phyloP scores from a whole-genome alignment of 2,888 invertebrate genomes.

The Pardosa pseudoannulata region DNA sequence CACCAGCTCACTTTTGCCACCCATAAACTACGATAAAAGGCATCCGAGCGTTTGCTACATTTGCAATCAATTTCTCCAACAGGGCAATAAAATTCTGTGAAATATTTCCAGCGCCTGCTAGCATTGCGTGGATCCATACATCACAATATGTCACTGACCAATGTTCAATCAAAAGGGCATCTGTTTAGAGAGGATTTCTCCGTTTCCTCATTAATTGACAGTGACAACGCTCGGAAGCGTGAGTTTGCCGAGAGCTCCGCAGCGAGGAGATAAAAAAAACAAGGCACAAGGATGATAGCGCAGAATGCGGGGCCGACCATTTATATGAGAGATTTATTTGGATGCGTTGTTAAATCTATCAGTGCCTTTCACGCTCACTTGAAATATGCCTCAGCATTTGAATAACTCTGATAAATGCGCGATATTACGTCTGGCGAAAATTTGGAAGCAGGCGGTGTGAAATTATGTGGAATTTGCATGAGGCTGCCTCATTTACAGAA shows the following conservation, averaged over 20 bases:
- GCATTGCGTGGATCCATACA: slow-evolving; percentile 38
- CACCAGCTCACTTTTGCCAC: not conserved
- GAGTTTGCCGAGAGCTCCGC: slow-evolving; percentile 4
- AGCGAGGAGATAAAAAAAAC: slow-evolving; percentile 1
- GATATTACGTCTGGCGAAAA: too few relatives aligned
- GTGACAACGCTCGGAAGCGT: slow-evolving; percentile 32
- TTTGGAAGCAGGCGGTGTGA: not conserved
- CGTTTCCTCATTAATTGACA: slow-evolving; percentile 53
- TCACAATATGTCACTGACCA: slow-evolving; percentile 52
- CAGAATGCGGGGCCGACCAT: slow-evolving; percentile 19
- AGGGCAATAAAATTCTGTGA: slow-evolving; percentile 47
- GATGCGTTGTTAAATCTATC: slow-evolving; percentile 15
- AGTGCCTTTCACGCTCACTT: not conserved
- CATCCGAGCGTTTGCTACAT: slow-evolving; percentile 24
- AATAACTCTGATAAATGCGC: slow-evolving; percentile 19
- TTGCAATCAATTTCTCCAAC: slow-evolving; percentile 47
- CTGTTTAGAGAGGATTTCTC: slow-evolving; percentile 39
- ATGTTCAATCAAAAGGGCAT: slow-evolving; percentile 45
- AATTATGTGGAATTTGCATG: not conserved
- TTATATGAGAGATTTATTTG: slow-evolving; percentile 61
- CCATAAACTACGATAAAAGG: slow-evolving; percentile 20
- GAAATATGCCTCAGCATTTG: slow-evolving; percentile 8
- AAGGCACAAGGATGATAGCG: slow-evolving; percentile 29
- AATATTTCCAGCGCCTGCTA: slow-evolving; percentile 50
- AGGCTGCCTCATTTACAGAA: not conserved